These are phyloP conservation scores for Coleophora flavipennella DNA, from an alignment of 2,888 invertebrate genomes.

Conservation along the genomic window DNA sequence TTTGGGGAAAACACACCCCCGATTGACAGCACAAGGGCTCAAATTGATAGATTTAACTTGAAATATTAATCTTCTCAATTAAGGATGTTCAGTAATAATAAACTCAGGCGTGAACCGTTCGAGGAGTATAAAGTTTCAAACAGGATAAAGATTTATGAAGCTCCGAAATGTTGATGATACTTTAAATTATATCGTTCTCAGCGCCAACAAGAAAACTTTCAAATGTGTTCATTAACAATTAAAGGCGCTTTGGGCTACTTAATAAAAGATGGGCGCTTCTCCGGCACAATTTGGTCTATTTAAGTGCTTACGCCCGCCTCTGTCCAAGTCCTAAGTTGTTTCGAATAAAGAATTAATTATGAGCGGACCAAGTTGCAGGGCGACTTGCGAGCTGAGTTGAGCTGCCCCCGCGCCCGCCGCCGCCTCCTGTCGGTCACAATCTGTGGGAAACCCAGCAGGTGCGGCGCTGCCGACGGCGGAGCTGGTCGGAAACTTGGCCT, in stretches of 20 bases:
- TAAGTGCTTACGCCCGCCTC: slow-evolving; percentile 63
- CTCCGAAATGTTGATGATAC: slow-evolving; percentile 12
- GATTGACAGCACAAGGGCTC: too few species aligned
- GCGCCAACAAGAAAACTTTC: slow-evolving; percentile 30
- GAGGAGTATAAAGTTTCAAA: too few species aligned
- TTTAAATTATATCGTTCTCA: slow-evolving; percentile 22
- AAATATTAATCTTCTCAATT: too few species aligned
- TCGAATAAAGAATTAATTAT: slow-evolving; percentile 73
- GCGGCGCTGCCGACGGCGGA: slow-evolving; percentile 31
- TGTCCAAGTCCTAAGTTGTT: slow-evolving; percentile 60
- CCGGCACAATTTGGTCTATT: slow-evolving; percentile 65
- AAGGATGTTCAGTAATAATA: too few species aligned
- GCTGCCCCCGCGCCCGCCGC: slow-evolving; percentile 5
- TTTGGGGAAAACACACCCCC: too few species aligned
- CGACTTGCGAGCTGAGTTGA: slow-evolving; percentile 39
- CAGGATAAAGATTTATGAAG: slow-evolving; percentile 1
- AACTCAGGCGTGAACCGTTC: too few species aligned
- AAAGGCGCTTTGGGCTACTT: slow-evolving; percentile 59
- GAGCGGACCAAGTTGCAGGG: slow-evolving; percentile 55
- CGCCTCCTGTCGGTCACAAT: slow-evolving; percentile 45
- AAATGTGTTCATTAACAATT: slow-evolving; percentile 60
- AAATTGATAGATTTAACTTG: too few species aligned
- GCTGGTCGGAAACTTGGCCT: slow-evolving; percentile 44
- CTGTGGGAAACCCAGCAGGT: slow-evolving; percentile 68
- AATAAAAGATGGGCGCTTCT: slow-evolving; percentile 62